Percentiles rank a stretch among this genome's conserved stretches.
These are phyloP conservation scores for Brachionichthys hirsutus DNA, from an alignment of 2,113 vertebrate species.

Conservation along the genomic window DNA sequence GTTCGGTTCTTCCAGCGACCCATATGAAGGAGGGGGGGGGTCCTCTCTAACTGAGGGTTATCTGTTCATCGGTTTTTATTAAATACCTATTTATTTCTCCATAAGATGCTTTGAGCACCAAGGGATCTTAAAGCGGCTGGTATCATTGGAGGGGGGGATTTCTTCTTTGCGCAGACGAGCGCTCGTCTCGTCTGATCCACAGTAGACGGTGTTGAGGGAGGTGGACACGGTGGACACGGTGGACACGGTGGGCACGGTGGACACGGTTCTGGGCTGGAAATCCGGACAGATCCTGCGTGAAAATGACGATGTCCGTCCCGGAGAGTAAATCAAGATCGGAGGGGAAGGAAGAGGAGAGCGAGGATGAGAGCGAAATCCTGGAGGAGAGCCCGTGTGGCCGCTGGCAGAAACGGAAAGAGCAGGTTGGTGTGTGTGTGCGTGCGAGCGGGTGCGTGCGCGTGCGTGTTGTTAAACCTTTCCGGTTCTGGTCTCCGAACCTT, in stretches of 20 bases:
- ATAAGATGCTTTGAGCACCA: slow-evolving; percentile 58
- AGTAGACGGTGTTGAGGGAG: slow-evolving; percentile 9
- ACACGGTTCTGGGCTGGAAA: neutral
- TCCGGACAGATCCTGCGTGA: slow-evolving; percentile 51
- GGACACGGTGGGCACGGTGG: neutral
- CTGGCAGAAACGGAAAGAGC: slow-evolving; percentile 94
- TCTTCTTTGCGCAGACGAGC: slow-evolving; percentile 56
- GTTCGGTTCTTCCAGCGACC: neutral
- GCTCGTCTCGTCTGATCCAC: slow-evolving; percentile 30
- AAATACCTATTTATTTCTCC: neutral
- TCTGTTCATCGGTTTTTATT: neutral
- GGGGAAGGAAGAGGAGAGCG: slow-evolving; percentile 92
- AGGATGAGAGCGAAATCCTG: slow-evolving; percentile 94
- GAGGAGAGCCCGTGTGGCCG: slow-evolving; percentile 95
- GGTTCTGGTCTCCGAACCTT: too few relatives aligned
- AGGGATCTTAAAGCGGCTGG: slow-evolving; percentile 34
- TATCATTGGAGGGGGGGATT: slow-evolving; percentile 15
- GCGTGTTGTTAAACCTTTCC: too few relatives aligned
- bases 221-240: too few relatives aligned
- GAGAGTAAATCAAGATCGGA: slow-evolving; percentile 84
- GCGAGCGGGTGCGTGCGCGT: slow-evolving; percentile 2
- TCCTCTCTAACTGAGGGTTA: neutral
- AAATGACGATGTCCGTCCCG: slow-evolving; percentile 82
- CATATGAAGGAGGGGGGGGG: neutral
- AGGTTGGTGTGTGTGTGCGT: slow-evolving; percentile 74